phyloP scores from a whole-genome alignment of 2,888 invertebrate genomes.

The Alviniconcha strummeri region DNA sequence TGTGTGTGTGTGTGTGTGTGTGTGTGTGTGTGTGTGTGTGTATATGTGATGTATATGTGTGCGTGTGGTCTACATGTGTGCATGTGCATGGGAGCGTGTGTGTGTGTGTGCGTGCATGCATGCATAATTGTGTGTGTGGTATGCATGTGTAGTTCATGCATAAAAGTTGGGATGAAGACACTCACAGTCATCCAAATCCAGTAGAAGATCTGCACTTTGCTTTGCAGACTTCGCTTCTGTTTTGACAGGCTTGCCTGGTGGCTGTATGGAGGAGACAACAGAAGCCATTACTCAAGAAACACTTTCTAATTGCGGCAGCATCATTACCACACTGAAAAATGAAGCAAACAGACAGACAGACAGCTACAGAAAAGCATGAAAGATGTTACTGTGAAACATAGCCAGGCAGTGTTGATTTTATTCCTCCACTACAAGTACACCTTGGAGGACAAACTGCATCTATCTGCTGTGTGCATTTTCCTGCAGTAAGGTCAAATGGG shows the following conservation, averaged over 20 bases:
- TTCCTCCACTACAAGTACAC: too few relatives aligned
- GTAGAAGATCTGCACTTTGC: slow-evolving; percentile 81
- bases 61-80: not conserved
- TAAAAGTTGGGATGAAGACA: slow-evolving; percentile 22
- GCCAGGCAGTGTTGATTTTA: too few relatives aligned
- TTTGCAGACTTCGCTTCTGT: slow-evolving; percentile 33
- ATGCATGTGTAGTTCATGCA: not conserved
- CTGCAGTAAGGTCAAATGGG: too few relatives aligned
- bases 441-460: too few relatives aligned
- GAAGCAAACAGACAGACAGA: too few relatives aligned
- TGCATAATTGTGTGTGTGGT: too few relatives aligned
- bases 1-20: not conserved
- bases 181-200: slow-evolving; percentile 86
- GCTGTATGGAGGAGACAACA: not conserved
- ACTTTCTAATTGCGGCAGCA: not conserved
- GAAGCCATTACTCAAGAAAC: not conserved
- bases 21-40: slow-evolving; percentile 1
- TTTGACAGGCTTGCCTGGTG: slow-evolving; percentile 29
- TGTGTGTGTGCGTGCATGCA: not conserved
- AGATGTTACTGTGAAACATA: too few relatives aligned
- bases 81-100: not conserved
- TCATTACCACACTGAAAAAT: not conserved
- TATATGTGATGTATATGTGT: not conserved
- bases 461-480: too few relatives aligned
- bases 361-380: too few relatives aligned